These are phyloP conservation scores for Daubentonia madagascariensis DNA, from an alignment of 2,113 vertebrate species.

Conservation along the genomic window DNA sequence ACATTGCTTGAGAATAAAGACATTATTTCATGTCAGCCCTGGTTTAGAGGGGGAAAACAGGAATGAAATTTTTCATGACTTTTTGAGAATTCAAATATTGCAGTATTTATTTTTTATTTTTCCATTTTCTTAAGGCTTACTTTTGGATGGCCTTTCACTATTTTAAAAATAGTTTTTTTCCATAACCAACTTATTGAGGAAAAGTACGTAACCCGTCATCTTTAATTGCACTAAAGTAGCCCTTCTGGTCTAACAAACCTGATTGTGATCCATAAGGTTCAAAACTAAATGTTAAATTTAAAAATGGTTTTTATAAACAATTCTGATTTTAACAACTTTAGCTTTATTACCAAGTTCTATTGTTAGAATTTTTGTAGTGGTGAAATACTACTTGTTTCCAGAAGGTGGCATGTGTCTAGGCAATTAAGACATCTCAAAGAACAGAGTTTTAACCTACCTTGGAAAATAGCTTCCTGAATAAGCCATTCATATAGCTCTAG, in stretches of 20 bases:
- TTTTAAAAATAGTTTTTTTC: conserved; percentile 25
- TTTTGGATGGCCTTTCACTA: background rate
- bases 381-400: conserved; percentile 59
- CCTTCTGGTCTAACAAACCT: background rate
- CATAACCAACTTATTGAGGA: background rate
- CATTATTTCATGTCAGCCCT: background rate
- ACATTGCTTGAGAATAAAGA: conserved; percentile 12
- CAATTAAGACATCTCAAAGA: background rate
- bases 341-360: background rate
- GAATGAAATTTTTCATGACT: background rate
- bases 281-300: conserved; percentile 6
- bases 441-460: background rate
- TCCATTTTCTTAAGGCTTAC: background rate
- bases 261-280: background rate
- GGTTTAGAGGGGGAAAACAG: background rate
- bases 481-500: background rate
- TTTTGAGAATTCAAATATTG: background rate
- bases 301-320: background rate
- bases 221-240: background rate
- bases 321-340: background rate
- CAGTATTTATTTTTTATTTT: background rate
- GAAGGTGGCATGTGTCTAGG: conserved; percentile 54
- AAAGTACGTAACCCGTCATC: background rate
- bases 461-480: conserved; percentile 6
- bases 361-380: background rate